A percentile compares a stretch with the other conserved stretches of the same genome.
Evolutionary conservation across 1,140 invertebrate species (phyloP).

Genomic region (Theocolax elegans): DNA sequence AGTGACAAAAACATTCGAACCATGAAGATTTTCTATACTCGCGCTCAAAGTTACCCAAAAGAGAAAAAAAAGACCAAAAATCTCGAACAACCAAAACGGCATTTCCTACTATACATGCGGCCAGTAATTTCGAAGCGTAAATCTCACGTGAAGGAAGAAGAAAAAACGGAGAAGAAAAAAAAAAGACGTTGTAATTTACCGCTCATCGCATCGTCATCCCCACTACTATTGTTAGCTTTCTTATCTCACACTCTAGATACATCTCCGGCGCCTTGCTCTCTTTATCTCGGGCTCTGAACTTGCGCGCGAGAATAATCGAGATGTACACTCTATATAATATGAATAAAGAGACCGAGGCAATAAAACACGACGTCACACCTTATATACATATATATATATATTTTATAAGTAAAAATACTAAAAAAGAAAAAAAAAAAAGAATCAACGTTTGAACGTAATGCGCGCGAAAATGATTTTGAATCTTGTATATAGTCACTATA

Average conservation of each 20-base stretch:
- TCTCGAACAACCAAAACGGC: no score
- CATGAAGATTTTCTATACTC: no score
- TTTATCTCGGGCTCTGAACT: constrained; percentile 18
- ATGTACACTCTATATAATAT: background rate
- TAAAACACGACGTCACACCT: no score
- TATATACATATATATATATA: no score
- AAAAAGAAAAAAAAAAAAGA: background rate
- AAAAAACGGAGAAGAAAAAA: background rate
- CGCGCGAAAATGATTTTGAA: no score
- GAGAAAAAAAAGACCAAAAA: no score
- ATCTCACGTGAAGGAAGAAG: background rate
- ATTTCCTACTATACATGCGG: background rate
- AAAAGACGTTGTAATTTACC: constrained; percentile 14
- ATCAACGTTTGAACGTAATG: no score
- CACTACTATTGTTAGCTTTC: constrained; percentile 12
- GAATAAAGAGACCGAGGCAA: no score
- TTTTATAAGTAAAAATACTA: no score
- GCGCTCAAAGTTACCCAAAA: no score
- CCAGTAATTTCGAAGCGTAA: background rate
- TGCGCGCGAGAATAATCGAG: constrained; percentile 9
- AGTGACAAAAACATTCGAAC: no score
- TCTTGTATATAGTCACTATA: no score
- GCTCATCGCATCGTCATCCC: constrained; percentile 9
- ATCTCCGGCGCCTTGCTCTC: background rate
- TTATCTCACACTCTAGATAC: constrained; percentile 8